Evolutionary conservation across 2,888 invertebrate species (phyloP), one percentile per base, ranked within the genome.

Genomic region (Eupeodes latifasciatus): DNA sequence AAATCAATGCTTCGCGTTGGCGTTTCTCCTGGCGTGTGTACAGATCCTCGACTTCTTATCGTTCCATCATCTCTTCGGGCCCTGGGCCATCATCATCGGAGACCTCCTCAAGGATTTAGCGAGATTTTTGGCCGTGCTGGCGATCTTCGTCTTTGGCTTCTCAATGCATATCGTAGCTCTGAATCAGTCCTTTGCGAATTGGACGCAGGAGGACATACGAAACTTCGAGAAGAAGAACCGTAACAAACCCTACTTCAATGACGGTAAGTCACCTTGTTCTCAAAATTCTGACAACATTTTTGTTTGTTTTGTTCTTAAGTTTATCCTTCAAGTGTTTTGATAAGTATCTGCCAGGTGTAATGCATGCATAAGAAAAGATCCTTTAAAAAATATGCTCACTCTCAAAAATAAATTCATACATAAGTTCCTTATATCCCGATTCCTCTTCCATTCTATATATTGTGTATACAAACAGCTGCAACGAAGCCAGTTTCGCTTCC

Each of bases 41-140:
- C 99, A 99, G 94, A 98, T 99, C 91, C 95, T 99, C 92, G 98
- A 98, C 94, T 99, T 99, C 93, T 94, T 99, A 69, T 99, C 99
- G 36, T 99, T 99, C 93, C 99, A 99, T 94, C 98, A 99, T 94
- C 95, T 99, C 27, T 99, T 99, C 93, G 99, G 99, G 66, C 99
- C 99, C 0, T 99, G 99, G 99, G 99, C 99, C 49, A 99, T 99
- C 92, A 99, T 99, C 93, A 99, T 99, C 92, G 98, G 99, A 34
- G 97, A 98, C 93, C 94, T 98, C 79, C 96, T 98, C 96, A 98
- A 98, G 93, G 98, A 99, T 94, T 95, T 99, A 90, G 98, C 98
- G n/a, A 95, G 98, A 92, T 99, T 99, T 94, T 95, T 99, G 89
- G 99, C 99, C 66, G 99, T 99, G 36, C 94, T 99, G 92, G 97